Evolutionary conservation across 92 coral and sea anemone genomes (phyloP).

Genomic region (Blastomussa wellsi): DNA sequence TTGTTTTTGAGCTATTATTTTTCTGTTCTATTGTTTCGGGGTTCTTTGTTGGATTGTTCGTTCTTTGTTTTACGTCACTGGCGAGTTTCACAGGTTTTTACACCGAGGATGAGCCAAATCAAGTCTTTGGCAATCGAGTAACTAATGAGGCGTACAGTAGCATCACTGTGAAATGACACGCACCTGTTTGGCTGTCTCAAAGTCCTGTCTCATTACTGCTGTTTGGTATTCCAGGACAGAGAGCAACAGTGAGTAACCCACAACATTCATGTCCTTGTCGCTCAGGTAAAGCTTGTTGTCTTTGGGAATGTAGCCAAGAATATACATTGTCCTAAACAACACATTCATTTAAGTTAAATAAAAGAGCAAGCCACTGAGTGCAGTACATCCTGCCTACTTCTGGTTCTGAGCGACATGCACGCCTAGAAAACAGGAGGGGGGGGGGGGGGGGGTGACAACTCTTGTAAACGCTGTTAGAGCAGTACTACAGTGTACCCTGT

Average conservation of each 20-base stretch:
- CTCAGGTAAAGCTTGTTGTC: constrained; percentile 91
- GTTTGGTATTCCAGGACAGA: constrained; percentile 98
- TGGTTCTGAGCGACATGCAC: background rate
- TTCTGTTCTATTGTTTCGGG: too few relatives aligned
- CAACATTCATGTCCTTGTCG: constrained; percentile 93
- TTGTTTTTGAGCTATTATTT: too few relatives aligned
- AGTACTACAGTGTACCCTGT: too few relatives aligned
- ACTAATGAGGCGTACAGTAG: background rate
- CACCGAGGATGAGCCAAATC: too few relatives aligned
- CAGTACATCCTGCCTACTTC: background rate
- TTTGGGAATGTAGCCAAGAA: constrained; percentile 97
- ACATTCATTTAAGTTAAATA: background rate
- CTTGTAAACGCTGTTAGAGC: too few relatives aligned
- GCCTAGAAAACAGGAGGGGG: too few relatives aligned
- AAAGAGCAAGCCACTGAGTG: background rate
- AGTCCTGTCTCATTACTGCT: constrained; percentile 98
- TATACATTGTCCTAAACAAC: constrained; percentile 80
- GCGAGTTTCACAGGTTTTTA: too few relatives aligned
- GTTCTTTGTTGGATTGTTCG: too few relatives aligned
- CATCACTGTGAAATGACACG: background rate
- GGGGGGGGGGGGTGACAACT: too few relatives aligned
- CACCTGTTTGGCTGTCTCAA: constrained; percentile 99
- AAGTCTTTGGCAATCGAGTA: too few relatives aligned
- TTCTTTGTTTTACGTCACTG: too few relatives aligned
- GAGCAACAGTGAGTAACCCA: constrained; percentile 87